Base-by-base conservation (phyloP, 2,113 vertebrate genomes). In the Noturus placidus region DNA sequence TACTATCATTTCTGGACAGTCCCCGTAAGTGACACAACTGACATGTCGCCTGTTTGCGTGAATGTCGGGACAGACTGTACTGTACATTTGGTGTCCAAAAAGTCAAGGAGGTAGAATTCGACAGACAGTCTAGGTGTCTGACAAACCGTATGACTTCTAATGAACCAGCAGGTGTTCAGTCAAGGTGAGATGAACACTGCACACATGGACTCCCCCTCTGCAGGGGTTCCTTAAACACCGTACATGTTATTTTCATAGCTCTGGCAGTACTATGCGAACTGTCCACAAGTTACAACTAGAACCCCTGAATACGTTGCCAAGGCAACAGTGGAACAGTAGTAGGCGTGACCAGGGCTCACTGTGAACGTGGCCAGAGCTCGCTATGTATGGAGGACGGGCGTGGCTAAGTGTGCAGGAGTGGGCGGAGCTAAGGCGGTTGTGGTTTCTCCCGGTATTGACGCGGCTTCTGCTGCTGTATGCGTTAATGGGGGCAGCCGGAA, bases 291-390 rank as follows among this genome's bases (percentile, higher is more conserved):
- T 82, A 82, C 63, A 90, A 78, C 52, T 56, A 86, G 87, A 50
- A 67, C 84, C 83, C 87, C 86, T 54, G n/a, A 90, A 93, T 89
- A 86, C 89, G 95, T 95, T 94, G 94, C 93, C 94, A 95, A 86
- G 94, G 95, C 91, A 93, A 95, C 94, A 89, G 91, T 87, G 61
- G 80, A 80, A 35, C 74, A 67, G 82, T 83, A 83, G 85, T 83
- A 57, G 83, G 76, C 61, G 69, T 84, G 76, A 14, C 33, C 5
- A 11, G 27, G 14, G 85, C 19, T 57, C 30, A 50, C 15, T 1
- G 78, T 4, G 19, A 9, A 57, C 20, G 20, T 15, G 61, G 42
- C 42, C 42, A 46, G 42, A 46, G 42, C 42, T 46, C 42, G 5
- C 42, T 46, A 5, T 46, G 6, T 27, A 7, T 22, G 30, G 42